Evolutionary conservation across 1,140 invertebrate species (phyloP).

Genomic region (Pseudomyrmex concolor): DNA sequence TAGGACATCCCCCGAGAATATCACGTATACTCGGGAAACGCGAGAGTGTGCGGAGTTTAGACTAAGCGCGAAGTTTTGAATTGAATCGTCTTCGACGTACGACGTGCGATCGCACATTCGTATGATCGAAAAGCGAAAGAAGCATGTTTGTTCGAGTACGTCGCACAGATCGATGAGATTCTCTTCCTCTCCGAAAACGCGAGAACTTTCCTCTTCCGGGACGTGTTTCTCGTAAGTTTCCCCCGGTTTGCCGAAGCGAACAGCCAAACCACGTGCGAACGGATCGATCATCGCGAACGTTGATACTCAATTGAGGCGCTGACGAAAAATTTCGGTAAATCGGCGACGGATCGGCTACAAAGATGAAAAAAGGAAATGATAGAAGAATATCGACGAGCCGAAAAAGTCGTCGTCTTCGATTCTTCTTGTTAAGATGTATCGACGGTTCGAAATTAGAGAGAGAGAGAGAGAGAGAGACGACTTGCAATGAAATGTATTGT

Average conservation of each 20-base stretch:
- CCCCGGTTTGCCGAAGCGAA: constrained; percentile 4
- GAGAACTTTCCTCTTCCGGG: neutral
- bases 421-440: neutral
- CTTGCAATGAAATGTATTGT: neutral
- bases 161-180: constrained; percentile 13
- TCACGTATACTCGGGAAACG: constrained; percentile 5
- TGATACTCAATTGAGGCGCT: neutral
- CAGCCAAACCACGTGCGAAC: constrained; percentile 2
- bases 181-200: constrained; percentile 1
- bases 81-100: neutral
- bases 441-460: neutral
- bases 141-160: constrained; percentile 1
- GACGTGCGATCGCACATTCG: neutral
- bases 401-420: constrained; percentile 33
- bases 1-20: neutral
- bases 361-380: neutral
- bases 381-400: constrained; percentile 12
- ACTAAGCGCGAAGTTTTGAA: neutral
- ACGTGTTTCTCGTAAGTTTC: neutral
- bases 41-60: neutral
- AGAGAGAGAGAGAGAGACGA: neutral
- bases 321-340: neutral
- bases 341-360: constrained; percentile 4
- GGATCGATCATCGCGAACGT: constrained; percentile 20
- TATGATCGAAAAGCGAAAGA: neutral